Evolutionary conservation across 2,113 vertebrate species (phyloP).

Genomic region (Oenanthe oenanthe): DNA sequence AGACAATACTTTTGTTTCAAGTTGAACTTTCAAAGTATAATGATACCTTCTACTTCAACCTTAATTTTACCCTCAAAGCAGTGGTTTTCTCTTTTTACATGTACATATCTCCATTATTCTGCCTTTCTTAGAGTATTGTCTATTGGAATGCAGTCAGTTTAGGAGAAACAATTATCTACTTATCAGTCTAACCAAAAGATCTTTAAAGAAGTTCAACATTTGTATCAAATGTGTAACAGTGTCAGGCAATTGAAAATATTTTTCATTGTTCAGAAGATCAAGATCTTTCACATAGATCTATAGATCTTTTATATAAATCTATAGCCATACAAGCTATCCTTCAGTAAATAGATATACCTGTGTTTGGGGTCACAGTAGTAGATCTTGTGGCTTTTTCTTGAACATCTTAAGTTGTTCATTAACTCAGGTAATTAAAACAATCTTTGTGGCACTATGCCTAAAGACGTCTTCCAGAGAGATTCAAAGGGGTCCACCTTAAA

Average conservation of each 20-base stretch:
- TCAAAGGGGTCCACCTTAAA: neutral
- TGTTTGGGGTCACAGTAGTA: neutral
- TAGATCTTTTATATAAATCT: too few relatives aligned
- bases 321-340: neutral
- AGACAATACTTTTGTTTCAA: neutral
- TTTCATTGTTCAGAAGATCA: neutral
- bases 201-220: neutral
- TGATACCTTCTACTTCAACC: neutral
- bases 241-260: neutral
- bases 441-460: neutral
- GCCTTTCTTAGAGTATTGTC: neutral
- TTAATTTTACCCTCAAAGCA: neutral
- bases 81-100: neutral
- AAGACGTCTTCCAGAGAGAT: neutral
- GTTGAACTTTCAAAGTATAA: neutral
- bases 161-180: neutral
- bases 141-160: neutral
- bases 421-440: neutral
- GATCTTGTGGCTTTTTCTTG: neutral
- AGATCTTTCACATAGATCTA: neutral
- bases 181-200: neutral
- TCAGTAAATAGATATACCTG: neutral
- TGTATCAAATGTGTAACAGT: neutral
- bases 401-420: neutral
- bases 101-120: neutral